phyloP scores from a whole-genome alignment of 2,113 vertebrate species.

The Sceloporus tristichus region DNA sequence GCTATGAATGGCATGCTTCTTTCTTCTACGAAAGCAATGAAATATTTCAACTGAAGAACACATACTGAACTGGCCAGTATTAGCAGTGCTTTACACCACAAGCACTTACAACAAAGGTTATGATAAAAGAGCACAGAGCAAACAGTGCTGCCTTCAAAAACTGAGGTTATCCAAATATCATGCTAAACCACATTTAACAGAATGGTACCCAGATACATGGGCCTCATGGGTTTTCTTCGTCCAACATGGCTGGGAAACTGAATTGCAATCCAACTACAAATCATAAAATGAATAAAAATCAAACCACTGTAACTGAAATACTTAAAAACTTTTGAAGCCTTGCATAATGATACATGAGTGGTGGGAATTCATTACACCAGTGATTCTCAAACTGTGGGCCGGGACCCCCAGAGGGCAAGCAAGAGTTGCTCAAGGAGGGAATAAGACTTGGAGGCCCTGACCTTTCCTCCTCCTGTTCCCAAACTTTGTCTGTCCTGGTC shows the following conservation, averaged over 20 bases:
- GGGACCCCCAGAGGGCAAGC: no score
- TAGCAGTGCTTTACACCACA: constrained; percentile 4
- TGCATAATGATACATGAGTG: neutral
- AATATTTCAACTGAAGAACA: constrained; percentile 10
- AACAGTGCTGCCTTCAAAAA: neutral
- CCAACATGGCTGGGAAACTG: neutral
- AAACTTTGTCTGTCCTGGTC: no score
- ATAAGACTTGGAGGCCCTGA: no score
- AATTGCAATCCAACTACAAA: neutral
- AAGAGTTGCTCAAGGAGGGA: no score
- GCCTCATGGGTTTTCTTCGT: neutral
- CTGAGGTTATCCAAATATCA: neutral
- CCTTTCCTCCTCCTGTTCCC: no score
- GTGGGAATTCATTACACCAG: neutral
- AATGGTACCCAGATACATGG: neutral
- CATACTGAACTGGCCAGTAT: constrained; percentile 6
- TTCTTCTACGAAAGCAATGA: constrained; percentile 83
- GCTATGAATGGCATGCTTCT: constrained; percentile 99
- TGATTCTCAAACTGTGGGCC: no score
- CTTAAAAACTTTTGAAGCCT: neutral
- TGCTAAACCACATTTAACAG: neutral
- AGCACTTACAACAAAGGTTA: neutral
- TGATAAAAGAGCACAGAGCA: neutral
- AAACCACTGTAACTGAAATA: neutral
- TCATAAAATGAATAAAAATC: neutral